Conservation (phyloP, 1,140 invertebrate genomes). For the Aphaenogaster rudis region DNA sequence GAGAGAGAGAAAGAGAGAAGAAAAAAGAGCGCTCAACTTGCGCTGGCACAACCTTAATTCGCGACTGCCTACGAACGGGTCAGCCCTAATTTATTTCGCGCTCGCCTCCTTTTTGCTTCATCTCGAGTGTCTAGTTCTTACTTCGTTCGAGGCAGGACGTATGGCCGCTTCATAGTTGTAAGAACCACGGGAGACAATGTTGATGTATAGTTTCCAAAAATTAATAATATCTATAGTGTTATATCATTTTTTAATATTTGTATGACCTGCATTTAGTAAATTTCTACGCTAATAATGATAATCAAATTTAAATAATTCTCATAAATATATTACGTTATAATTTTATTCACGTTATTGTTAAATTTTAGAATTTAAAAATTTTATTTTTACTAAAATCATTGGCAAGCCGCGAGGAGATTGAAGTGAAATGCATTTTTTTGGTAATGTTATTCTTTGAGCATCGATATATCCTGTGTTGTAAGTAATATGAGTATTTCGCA, state of each 20-base stretch:
- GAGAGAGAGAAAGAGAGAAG: conserved; percentile 16
- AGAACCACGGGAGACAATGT: not conserved
- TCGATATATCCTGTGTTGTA: conserved; percentile 20
- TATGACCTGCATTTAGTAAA: not conserved
- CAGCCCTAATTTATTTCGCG: conserved; percentile 65
- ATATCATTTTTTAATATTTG: not conserved
- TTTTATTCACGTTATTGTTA: not conserved
- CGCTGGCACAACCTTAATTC: conserved; percentile 43
- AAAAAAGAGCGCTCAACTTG: conserved; percentile 21
- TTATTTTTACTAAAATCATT: not conserved
- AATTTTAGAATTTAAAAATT: not conserved
- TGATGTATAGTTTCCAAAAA: not conserved
- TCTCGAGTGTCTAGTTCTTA: not conserved
- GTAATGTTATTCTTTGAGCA: not conserved
- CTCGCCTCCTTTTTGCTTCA: conserved; percentile 23
- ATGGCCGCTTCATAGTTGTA: not conserved
- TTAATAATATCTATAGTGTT: not conserved
- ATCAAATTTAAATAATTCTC: not conserved
- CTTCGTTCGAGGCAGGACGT: not conserved
- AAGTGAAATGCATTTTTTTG: conserved; percentile 3
- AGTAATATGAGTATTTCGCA: conserved; percentile 13
- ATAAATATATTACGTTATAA: not conserved
- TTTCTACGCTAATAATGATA: not conserved
- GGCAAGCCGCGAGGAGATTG: not conserved
- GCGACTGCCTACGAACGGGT: not conserved